A percentile compares a stretch with the other conserved stretches of the same genome.
These are phyloP conservation scores for Potorous gilbertii DNA, from an alignment of 2,797 vertebrate genomes.

Conservation along the genomic window DNA sequence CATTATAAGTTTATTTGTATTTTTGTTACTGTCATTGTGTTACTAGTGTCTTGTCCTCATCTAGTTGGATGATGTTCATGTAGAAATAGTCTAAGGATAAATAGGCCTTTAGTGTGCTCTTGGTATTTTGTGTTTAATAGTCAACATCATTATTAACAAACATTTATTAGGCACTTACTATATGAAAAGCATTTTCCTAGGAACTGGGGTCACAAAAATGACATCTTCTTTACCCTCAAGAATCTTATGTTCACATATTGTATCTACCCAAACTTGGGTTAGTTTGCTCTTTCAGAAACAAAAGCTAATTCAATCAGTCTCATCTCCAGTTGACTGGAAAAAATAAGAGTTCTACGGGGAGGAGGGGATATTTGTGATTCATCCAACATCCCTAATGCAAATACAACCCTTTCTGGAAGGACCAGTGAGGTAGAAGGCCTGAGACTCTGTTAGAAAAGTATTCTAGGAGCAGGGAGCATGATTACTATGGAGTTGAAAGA, in stretches of 20 bases:
- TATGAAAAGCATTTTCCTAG: not conserved
- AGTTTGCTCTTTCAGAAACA: not conserved
- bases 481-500: constrained; percentile 17
- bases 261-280: not conserved
- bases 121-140: not conserved
- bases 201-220: not conserved
- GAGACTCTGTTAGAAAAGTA: not conserved
- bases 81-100: not conserved
- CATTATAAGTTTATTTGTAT: not conserved
- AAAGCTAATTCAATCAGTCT: constrained; percentile 13
- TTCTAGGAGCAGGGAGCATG: not conserved
- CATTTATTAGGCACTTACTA: not conserved
- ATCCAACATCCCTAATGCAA: not conserved
- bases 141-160: not conserved
- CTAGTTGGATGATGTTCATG: not conserved
- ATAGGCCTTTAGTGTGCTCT: not conserved
- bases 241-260: not conserved
- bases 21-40: not conserved
- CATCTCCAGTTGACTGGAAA: constrained; percentile 20
- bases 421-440: not conserved
- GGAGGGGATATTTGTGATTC: not conserved
- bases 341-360: not conserved
- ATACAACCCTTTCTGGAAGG: not conserved
- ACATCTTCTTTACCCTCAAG: not conserved
- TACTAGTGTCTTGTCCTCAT: not conserved